phyloP scores from a whole-genome alignment of 2,113 vertebrate genomes.

The Gymnogyps californianus region DNA sequence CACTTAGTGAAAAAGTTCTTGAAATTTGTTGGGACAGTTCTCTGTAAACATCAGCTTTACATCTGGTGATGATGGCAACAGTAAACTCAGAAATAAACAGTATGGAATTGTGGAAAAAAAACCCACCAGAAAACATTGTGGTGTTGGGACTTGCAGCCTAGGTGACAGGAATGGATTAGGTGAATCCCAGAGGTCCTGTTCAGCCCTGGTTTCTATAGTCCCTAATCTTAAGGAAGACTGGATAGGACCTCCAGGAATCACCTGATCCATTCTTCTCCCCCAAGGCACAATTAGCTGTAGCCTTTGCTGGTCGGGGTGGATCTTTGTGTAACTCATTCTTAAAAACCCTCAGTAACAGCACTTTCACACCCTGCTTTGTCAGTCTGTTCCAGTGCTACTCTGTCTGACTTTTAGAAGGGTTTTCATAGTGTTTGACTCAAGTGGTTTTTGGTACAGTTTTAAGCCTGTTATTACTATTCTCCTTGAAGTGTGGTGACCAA shows the following conservation, averaged over 20 bases:
- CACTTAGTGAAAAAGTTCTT: neutral
- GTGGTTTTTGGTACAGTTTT: neutral
- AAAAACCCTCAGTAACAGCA: neutral
- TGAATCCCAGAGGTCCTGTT: neutral
- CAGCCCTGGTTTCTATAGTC: neutral
- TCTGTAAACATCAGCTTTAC: neutral
- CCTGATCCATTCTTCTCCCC: neutral
- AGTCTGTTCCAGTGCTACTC: neutral
- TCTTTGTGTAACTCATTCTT: neutral
- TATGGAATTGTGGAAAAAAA: neutral
- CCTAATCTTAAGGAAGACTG: neutral
- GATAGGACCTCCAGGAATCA: neutral
- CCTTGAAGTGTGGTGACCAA: neutral
- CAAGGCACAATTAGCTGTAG: neutral
- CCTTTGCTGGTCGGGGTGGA: neutral
- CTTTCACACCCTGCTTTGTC: neutral
- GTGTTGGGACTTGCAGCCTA: neutral
- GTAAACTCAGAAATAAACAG: neutral
- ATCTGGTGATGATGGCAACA: neutral
- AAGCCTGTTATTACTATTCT: neutral
- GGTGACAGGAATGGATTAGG: neutral
- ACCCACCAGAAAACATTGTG: accelerated
- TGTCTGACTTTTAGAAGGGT: neutral
- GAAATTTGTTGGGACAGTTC: neutral
- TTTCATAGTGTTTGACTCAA: neutral